phyloP scores from a whole-genome alignment of 2,797 vertebrate genomes.

The Chlorospingus semifuscus region DNA sequence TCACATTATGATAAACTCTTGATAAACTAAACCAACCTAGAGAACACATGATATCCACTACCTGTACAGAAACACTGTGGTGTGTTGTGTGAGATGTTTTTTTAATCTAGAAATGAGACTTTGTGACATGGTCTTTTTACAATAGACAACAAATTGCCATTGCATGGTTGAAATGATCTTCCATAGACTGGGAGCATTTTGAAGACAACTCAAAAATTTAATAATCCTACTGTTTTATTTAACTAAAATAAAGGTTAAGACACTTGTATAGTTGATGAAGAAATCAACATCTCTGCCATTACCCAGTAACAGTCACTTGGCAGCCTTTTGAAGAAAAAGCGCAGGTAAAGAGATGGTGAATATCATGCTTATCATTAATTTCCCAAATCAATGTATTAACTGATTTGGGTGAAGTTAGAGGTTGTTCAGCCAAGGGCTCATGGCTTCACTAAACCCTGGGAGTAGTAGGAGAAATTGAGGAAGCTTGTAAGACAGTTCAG shows the following conservation, averaged over 20 bases:
- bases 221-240: background rate
- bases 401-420: background rate
- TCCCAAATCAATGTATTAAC: slow-evolving; percentile 13
- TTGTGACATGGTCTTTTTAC: background rate
- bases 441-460: background rate
- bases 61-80: fast-evolving
- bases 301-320: background rate
- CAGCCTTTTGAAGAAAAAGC: background rate
- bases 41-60: background rate
- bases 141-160: background rate
- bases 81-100: background rate
- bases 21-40: background rate
- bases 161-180: background rate
- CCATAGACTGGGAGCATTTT: background rate
- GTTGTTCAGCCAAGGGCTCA: slow-evolving; percentile 3
- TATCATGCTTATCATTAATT: background rate
- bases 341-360: background rate
- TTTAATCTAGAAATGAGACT: background rate
- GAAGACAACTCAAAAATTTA: background rate
- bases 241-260: background rate
- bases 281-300: background rate
- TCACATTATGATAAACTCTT: background rate
- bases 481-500: slow-evolving; percentile 24
- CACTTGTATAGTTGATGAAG: background rate
- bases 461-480: background rate